A percentile compares a stretch with the other conserved stretches of the same genome.
Evolutionary conservation across 2,797 vertebrate species (phyloP).

Genomic region (Sebastes minor): DNA sequence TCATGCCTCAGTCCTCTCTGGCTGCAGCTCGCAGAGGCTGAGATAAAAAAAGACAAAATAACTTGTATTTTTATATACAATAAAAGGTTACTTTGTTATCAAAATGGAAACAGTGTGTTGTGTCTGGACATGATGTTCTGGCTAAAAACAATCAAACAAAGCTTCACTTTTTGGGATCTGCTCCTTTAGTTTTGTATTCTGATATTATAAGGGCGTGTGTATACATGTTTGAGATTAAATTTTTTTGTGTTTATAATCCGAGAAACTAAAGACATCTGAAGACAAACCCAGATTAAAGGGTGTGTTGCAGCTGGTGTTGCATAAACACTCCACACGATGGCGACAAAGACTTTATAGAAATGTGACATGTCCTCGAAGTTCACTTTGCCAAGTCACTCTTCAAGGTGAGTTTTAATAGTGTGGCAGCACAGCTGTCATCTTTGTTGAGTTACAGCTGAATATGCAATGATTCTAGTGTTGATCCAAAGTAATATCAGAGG

Average conservation of each 20-base stretch:
- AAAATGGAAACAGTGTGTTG: neutral
- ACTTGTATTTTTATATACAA: slow-evolving; percentile 79
- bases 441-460: neutral
- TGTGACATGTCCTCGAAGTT: neutral
- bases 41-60: slow-evolving; percentile 12
- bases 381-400: neutral
- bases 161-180: neutral
- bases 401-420: neutral
- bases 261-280: neutral
- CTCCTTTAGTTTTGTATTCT: neutral
- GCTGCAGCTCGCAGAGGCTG: slow-evolving; percentile 23
- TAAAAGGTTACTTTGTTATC: slow-evolving; percentile 75
- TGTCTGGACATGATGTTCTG: neutral
- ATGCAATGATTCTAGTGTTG: no score
- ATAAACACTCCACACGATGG: slow-evolving; percentile 46
- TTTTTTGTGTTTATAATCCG: neutral
- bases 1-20: neutral
- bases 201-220: neutral
- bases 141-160: neutral
- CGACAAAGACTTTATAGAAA: slow-evolving; percentile 39
- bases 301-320: neutral
- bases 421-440: neutral
- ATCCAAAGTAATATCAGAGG: neutral
- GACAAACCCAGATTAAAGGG: neutral
- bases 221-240: neutral